A percentile compares a stretch with the other conserved stretches of the same genome.
These are phyloP conservation scores for Pseudochaenichthys georgianus DNA, from an alignment of 2,797 vertebrate genomes.

Conservation along the genomic window DNA sequence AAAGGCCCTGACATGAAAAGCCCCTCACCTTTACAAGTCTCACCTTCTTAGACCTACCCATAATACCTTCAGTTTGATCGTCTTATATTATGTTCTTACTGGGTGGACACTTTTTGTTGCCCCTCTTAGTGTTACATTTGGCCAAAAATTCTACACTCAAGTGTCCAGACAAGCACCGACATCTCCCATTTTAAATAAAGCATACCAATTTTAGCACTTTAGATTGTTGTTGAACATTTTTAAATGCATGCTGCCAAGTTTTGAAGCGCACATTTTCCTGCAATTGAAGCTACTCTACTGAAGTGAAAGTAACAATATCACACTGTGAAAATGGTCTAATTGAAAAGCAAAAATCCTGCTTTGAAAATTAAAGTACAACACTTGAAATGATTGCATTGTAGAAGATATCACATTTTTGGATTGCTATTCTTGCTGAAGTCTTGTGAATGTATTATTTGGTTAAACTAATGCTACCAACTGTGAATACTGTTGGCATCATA, in stretches of 20 bases:
- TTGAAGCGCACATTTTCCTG: not conserved
- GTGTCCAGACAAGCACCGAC: not conserved
- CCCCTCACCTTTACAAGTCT: conserved; percentile 23
- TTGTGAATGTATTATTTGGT: too few relatives aligned
- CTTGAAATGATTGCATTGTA: not conserved
- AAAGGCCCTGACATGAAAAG: conserved; percentile 24
- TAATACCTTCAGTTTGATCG: conserved; percentile 10
- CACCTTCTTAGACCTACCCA: not conserved
- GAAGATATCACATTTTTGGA: too few relatives aligned
- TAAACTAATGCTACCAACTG: too few relatives aligned
- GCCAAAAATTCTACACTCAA: not conserved
- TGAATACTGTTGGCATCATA: too few relatives aligned
- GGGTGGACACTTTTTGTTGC: not conserved
- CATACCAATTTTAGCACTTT: not conserved
- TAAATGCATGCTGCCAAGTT: not conserved
- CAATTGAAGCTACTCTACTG: not conserved
- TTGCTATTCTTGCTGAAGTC: too few relatives aligned
- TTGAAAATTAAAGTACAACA: not conserved
- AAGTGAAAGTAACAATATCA: not conserved
- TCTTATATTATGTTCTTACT: not conserved
- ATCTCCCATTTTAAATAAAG: not conserved
- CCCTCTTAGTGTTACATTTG: not conserved
- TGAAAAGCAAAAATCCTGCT: not conserved
- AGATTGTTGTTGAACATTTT: not conserved
- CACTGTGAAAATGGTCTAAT: not conserved